Evolutionary conservation across 2,888 invertebrate species (phyloP).

Genomic region (Zele albiditarsus): DNA sequence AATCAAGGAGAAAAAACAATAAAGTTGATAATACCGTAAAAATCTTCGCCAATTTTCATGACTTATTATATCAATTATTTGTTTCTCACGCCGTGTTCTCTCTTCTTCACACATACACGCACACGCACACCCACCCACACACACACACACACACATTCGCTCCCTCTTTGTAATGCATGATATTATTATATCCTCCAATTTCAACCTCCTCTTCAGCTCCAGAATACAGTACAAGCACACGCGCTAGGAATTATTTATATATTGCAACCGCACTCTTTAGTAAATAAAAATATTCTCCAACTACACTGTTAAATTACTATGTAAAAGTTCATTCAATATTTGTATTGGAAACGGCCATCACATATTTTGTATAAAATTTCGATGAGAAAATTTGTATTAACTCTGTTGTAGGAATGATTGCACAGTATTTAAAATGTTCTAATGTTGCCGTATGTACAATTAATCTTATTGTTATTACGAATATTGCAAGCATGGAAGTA

Average conservation of each 20-base stretch:
- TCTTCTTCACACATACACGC: not conserved
- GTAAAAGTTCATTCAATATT: too few species aligned
- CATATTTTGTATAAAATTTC: too few species aligned
- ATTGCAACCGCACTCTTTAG: not conserved
- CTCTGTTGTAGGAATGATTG: too few species aligned
- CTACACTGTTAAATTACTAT: too few species aligned
- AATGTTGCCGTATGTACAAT: too few species aligned
- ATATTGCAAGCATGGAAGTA: too few species aligned
- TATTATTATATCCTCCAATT: conserved; percentile 26
- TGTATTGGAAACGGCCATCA: too few species aligned
- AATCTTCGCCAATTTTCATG: conserved; percentile 33
- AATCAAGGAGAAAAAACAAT: not conserved
- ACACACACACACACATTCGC: conserved; percentile 8
- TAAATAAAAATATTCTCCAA: not conserved
- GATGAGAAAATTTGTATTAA: too few species aligned
- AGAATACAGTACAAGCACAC: not conserved
- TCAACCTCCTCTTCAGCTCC: conserved; percentile 7
- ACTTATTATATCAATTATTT: conserved; percentile 31
- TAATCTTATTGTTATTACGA: too few species aligned
- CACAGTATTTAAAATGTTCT: too few species aligned
- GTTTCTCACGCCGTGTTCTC: conserved; percentile 13
- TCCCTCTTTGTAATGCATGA: conserved; percentile 10
- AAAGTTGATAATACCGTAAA: not conserved
- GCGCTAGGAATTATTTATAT: conserved; percentile 1
- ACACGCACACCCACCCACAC: not conserved